Percentiles rank a stretch among this genome's conserved stretches.
phyloP scores from a whole-genome alignment of 2,888 invertebrate genomes.

The Aethes cnicana region DNA sequence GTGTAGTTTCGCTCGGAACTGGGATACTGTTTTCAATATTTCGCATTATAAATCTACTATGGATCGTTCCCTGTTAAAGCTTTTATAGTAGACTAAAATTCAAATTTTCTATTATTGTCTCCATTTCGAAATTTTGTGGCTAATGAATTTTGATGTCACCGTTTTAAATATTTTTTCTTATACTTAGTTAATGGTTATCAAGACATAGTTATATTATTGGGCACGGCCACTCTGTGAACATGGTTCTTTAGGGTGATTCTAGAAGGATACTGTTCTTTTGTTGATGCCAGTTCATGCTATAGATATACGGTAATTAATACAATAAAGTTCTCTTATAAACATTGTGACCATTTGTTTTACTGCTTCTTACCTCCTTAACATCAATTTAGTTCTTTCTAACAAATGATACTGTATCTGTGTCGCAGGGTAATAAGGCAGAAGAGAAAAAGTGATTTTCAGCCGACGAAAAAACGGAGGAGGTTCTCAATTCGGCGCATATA shows the following conservation, averaged over 20 bases:
- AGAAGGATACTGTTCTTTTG: constrained; percentile 72
- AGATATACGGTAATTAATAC: constrained; percentile 80
- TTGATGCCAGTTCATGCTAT: constrained; percentile 82
- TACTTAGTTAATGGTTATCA: constrained; percentile 46
- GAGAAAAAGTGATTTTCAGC: too few species aligned
- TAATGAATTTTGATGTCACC: constrained; percentile 60
- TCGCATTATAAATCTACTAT: constrained; percentile 50
- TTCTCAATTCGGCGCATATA: too few species aligned
- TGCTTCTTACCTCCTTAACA: neutral
- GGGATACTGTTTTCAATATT: constrained; percentile 44
- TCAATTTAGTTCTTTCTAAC: too few species aligned
- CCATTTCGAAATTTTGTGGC: constrained; percentile 49
- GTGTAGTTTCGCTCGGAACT: constrained; percentile 56
- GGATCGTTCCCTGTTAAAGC: constrained; percentile 56
- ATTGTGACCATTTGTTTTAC: constrained; percentile 56
- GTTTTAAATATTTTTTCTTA: constrained; percentile 49
- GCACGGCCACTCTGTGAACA: constrained; percentile 67
- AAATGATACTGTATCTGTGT: too few species aligned
- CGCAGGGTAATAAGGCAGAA: too few species aligned
- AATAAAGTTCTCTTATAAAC: constrained; percentile 82
- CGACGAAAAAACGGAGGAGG: too few species aligned
- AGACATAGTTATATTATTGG: constrained; percentile 58
- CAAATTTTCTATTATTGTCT: constrained; percentile 57
- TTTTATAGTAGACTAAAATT: constrained; percentile 64
- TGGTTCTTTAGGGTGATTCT: constrained; percentile 75